phyloP scores from a whole-genome alignment of 2,888 invertebrate genomes.

The Proisotoma minuta region DNA sequence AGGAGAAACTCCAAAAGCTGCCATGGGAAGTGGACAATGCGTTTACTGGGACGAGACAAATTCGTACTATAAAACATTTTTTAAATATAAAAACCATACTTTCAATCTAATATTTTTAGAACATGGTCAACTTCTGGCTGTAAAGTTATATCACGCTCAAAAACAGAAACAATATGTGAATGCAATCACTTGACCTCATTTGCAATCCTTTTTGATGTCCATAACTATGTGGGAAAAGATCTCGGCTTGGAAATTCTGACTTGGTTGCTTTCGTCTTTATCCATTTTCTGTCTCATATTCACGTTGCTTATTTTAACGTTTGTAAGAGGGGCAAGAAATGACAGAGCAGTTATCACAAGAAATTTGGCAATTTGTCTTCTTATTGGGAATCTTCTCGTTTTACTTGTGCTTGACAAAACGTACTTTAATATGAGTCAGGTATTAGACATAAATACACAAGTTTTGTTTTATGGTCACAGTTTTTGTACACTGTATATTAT shows the following conservation, averaged over 20 bases:
- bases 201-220: conserved; percentile 51
- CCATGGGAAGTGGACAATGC: conserved; percentile 31
- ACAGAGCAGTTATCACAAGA: conserved; percentile 91
- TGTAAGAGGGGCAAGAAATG: conserved; percentile 62
- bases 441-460: no score
- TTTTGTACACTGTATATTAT: not conserved
- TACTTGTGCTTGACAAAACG: conserved; percentile 61
- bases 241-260: conserved; percentile 49
- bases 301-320: conserved; percentile 69
- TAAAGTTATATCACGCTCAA: conserved; percentile 48
- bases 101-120: conserved; percentile 22
- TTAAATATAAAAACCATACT: not conserved
- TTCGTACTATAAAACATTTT: not conserved
- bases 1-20: conserved; percentile 40
- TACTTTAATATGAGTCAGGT: conserved; percentile 48
- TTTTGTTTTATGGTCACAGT: not conserved
- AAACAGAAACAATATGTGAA: conserved; percentile 50
- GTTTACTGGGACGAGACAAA: conserved; percentile 33
- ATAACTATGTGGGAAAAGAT: conserved; percentile 47
- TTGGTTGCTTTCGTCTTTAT: conserved; percentile 66
- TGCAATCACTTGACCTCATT: conserved; percentile 52
- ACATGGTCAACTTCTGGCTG: conserved; percentile 47
- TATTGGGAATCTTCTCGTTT: conserved; percentile 83
- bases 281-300: conserved; percentile 70
- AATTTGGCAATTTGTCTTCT: conserved; percentile 88